phyloP scores from a whole-genome alignment of 2,113 vertebrate genomes.

The Odontophorus gujanensis region DNA sequence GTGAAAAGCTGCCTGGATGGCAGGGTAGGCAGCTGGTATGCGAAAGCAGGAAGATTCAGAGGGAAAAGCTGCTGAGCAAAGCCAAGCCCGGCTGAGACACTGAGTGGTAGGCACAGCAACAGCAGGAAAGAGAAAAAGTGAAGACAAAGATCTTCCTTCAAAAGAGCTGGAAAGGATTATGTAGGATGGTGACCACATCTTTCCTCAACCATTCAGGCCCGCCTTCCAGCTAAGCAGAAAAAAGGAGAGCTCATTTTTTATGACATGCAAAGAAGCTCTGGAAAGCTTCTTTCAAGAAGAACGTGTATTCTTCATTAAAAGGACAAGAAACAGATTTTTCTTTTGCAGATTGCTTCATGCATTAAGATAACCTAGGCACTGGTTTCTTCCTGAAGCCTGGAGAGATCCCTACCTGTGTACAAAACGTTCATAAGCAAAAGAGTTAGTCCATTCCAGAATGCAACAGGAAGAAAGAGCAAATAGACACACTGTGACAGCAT shows the following conservation, averaged over 20 bases:
- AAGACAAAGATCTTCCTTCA: conserved; percentile 53
- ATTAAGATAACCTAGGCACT: neutral
- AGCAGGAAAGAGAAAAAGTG: conserved; percentile 35
- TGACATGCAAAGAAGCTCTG: neutral
- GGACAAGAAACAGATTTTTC: conserved; percentile 11
- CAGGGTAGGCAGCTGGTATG: conserved; percentile 45
- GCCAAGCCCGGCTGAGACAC: conserved; percentile 24
- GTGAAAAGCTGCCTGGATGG: conserved; percentile 45
- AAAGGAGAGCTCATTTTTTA: conserved; percentile 18
- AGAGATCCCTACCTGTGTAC: neutral
- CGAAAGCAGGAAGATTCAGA: conserved; percentile 22
- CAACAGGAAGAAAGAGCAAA: neutral
- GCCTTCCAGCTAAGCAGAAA: conserved; percentile 25
- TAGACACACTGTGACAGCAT: neutral
- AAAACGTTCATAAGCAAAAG: neutral
- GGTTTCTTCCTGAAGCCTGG: neutral
- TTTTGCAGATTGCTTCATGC: neutral
- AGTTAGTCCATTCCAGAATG: neutral
- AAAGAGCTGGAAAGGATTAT: conserved; percentile 53
- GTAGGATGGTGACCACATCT: conserved; percentile 51
- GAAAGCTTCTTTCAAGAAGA: neutral
- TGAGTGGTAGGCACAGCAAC: conserved; percentile 27
- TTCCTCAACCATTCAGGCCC: neutral
- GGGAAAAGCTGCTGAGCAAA: conserved; percentile 24
- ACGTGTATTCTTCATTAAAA: neutral